Conservation (phyloP, 2,888 invertebrate species). For the Brenthis daphne region DNA sequence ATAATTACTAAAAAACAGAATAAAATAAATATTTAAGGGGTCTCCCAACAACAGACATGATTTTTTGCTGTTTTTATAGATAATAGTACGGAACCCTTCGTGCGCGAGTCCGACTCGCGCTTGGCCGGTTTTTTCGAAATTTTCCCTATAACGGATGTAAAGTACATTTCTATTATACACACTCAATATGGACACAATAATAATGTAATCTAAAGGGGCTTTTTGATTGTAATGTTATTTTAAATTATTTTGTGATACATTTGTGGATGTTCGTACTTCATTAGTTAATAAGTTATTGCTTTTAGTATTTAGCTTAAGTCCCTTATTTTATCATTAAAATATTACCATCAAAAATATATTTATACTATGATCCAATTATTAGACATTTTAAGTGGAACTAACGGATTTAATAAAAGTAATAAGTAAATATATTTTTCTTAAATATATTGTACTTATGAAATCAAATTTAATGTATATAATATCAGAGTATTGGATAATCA, state of each 20-base stretch:
- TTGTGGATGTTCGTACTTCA: slow-evolving; percentile 58
- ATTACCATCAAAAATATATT: not conserved
- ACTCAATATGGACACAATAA: no score
- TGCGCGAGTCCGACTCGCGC: no score
- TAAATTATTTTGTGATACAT: slow-evolving; percentile 80
- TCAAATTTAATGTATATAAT: not conserved
- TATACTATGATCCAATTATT: not conserved
- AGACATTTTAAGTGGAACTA: not conserved
- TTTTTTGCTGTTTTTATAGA: no score
- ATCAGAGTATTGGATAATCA: slow-evolving; percentile 1
- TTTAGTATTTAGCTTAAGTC: slow-evolving; percentile 30
- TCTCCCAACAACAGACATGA: no score
- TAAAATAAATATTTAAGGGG: no score
- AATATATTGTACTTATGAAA: slow-evolving; percentile 20
- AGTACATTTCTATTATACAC: no score
- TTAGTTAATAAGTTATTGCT: slow-evolving; percentile 45
- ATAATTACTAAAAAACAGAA: no score
- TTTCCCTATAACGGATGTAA: not conserved
- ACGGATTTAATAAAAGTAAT: not conserved
- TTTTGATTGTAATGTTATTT: slow-evolving; percentile 66
- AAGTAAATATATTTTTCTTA: slow-evolving; percentile 7
- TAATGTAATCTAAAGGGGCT: slow-evolving; percentile 59
- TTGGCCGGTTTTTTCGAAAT: not conserved
- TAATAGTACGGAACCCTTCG: no score
- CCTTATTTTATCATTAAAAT: slow-evolving; percentile 13